These are phyloP conservation scores for Latheticus oryzae DNA, from an alignment of 2,888 invertebrate species.

Conservation along the genomic window DNA sequence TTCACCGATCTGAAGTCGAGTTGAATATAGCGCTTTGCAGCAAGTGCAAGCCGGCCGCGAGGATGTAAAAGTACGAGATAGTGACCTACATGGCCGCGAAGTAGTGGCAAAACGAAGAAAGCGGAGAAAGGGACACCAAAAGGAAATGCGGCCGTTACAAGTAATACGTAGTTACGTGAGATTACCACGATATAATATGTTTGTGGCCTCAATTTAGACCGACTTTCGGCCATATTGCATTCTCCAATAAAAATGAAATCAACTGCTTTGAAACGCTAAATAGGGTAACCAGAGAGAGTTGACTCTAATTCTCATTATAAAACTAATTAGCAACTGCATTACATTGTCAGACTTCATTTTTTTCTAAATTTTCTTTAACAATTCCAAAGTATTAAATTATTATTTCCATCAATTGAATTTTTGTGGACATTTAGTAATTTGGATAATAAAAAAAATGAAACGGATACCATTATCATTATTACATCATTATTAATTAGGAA, in stretches of 20 bases:
- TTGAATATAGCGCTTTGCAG: slow-evolving; percentile 51
- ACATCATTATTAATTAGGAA: no score
- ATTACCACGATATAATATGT: slow-evolving; percentile 65
- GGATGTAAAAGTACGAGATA: slow-evolving; percentile 66
- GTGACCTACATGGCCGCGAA: slow-evolving; percentile 65
- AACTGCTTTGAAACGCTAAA: slow-evolving; percentile 49
- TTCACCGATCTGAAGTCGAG: slow-evolving; percentile 51
- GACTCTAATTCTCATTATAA: slow-evolving; percentile 31
- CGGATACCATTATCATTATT: no score
- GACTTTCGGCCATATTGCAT: slow-evolving; percentile 59
- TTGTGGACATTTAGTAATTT: no score
- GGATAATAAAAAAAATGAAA: no score
- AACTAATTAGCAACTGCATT: slow-evolving; percentile 27
- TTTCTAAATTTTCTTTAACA: no score
- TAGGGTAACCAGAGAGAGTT: slow-evolving; percentile 48
- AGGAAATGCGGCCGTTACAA: slow-evolving; percentile 64
- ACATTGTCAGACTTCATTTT: no score
- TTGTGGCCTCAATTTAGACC: slow-evolving; percentile 61
- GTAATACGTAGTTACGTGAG: slow-evolving; percentile 66
- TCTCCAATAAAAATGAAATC: slow-evolving; percentile 65
- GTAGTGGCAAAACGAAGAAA: slow-evolving; percentile 66
- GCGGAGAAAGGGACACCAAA: slow-evolving; percentile 65
- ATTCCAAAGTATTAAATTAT: no score
- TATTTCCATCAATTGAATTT: no score
- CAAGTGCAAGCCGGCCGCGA: slow-evolving; percentile 60